phyloP scores from a whole-genome alignment of 1,140 invertebrate genomes.

The Chlorops oryzae region DNA sequence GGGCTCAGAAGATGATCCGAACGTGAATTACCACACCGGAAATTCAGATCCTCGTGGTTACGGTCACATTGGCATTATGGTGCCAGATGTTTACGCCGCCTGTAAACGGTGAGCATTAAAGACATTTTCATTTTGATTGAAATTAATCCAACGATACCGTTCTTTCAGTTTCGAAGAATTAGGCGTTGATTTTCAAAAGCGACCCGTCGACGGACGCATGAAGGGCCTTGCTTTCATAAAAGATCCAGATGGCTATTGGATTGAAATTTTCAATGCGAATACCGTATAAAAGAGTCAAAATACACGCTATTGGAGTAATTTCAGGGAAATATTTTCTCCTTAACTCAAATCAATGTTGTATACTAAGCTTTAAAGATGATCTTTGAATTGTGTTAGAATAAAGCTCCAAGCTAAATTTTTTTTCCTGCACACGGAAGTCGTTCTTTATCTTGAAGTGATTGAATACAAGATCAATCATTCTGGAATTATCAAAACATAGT shows the following conservation, averaged over 20 bases:
- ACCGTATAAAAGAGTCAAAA: too few species aligned
- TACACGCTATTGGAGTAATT: too few species aligned
- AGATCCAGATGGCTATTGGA: conserved; percentile 95
- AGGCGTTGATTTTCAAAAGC: conserved; percentile 84
- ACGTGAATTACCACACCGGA: conserved; percentile 80
- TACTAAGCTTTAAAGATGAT: too few species aligned
- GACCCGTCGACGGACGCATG: conserved; percentile 86
- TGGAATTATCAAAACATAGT: too few species aligned
- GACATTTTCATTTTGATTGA: not conserved
- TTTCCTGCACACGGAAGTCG: too few species aligned
- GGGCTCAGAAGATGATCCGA: conserved; percentile 81
- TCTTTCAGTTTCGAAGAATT: conserved; percentile 65
- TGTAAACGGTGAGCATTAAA: conserved; percentile 55
- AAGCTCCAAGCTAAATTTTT: too few species aligned
- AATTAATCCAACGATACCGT: not conserved
- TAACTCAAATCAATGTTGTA: too few species aligned
- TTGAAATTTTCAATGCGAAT: conserved; percentile 79
- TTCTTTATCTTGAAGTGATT: too few species aligned
- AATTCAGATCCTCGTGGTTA: conserved; percentile 86
- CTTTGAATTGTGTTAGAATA: too few species aligned
- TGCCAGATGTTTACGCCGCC: conserved; percentile 80
- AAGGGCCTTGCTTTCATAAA: conserved; percentile 90
- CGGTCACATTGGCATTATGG: conserved; percentile 86
- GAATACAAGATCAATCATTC: too few species aligned
- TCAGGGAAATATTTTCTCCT: too few species aligned